A percentile compares a stretch with the other conserved stretches of the same genome.
Conservation (phyloP, 92 coral and sea anemone genomes). For the Muricea muricata region DNA sequence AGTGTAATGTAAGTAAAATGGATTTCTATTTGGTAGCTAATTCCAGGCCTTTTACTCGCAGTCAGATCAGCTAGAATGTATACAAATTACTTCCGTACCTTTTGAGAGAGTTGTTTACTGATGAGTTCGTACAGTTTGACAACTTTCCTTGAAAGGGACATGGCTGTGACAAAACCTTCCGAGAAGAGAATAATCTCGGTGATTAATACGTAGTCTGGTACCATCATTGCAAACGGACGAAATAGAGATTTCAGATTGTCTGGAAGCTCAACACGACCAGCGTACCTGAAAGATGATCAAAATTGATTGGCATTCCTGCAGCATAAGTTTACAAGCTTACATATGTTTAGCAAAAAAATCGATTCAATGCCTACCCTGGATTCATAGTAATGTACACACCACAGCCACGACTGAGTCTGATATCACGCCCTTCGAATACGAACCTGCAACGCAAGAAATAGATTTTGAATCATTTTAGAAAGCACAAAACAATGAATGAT, state of each 20-base stretch:
- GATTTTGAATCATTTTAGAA: no score
- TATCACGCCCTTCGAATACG: conserved; percentile 93
- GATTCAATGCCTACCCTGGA: conserved; percentile 75
- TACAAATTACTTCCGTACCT: conserved; percentile 57
- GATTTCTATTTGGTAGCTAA: no score
- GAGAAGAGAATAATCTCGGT: conserved; percentile 96
- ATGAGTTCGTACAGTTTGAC: conserved; percentile 89
- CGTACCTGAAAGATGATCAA: conserved; percentile 83
- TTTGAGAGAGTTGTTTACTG: conserved; percentile 95
- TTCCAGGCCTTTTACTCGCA: no score
- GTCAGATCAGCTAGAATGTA: no score
- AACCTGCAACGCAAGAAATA: no score
- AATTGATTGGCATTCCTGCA: no score
- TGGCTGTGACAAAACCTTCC: conserved; percentile 92
- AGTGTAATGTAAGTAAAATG: no score
- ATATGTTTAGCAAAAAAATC: no score
- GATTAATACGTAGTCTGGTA: conserved; percentile 87
- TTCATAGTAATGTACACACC: conserved; percentile 97
- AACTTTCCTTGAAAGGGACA: conserved; percentile 83
- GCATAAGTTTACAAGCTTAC: no score
- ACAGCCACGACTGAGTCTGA: conserved; percentile 81
- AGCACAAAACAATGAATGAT: no score
- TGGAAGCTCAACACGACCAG: conserved; percentile 96
- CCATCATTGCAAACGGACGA: conserved; percentile 99
- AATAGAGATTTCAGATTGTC: conserved; percentile 90